Conservation (phyloP, 2,113 vertebrate genomes). For the Phasianus colchicus region DNA sequence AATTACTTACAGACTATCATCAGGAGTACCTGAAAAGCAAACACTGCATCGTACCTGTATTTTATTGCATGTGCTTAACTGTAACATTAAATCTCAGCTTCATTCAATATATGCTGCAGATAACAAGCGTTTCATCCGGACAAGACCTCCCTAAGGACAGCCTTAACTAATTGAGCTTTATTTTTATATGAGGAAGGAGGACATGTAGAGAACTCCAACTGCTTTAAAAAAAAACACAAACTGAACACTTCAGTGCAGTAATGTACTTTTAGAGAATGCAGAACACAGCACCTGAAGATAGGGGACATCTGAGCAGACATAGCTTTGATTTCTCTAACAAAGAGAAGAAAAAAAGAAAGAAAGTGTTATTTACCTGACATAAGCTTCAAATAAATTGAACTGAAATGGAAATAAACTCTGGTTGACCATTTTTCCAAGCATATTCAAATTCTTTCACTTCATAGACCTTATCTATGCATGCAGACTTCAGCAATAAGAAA, state of each 20-base stretch:
- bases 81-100: not conserved
- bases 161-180: not conserved
- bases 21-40: not conserved
- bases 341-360: not conserved
- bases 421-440: not conserved
- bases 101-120: not conserved
- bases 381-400: not conserved
- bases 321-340: not conserved
- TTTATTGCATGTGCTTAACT: not conserved
- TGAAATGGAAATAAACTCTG: not conserved
- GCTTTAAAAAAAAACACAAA: not conserved
- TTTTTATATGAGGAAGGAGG: not conserved
- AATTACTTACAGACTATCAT: not conserved
- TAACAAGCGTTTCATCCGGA: not conserved
- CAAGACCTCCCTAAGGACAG: not conserved
- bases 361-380: not conserved
- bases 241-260: fast-evolving
- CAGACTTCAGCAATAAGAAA: not conserved
- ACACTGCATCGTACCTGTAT: not conserved
- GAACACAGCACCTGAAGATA: not conserved
- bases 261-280: not conserved
- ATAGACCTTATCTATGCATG: not conserved
- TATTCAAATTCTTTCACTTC: not conserved
- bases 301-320: not conserved
- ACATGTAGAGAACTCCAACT: fast-evolving